Evolutionary conservation across 1,140 invertebrate species (phyloP), one percentile per base, ranked within the genome.

Genomic region (Calliopsis andreniformis): DNA sequence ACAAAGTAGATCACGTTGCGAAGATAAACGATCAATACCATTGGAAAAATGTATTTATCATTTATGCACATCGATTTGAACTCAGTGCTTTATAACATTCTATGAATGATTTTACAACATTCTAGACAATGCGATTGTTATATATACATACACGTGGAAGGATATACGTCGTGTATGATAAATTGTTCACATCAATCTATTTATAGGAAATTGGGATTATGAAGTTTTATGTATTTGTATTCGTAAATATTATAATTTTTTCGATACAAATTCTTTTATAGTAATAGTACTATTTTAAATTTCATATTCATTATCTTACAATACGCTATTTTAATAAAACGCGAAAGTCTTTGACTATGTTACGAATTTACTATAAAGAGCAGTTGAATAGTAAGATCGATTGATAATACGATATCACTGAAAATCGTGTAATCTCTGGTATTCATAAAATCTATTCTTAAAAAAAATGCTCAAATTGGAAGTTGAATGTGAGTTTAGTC

Each of bases 321-420:
- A 23, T 64, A 35, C 25, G 23, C 62, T 6, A 1, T 39, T 53
- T 63, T 72, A 72, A 72, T 64, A 72, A 67, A 25, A 67, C 39
- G 55, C 42, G 55, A 68, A 30, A 51, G 66, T 78, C 66, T 79
- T 79, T 58, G 67, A 66, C 72, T 45, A 39, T 32, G 43, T 66
- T 82, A 66, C 76, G 59, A 30, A 80, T 77, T 80, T 78, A 55
- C 32, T n/a, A 25, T 78, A 8, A 23, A 71, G 51, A 67, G 14
- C 45, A 45, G 32, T 76, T 78, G 76, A 76, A 75, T 32, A 59
- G 25, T 58, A 86, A 76, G 64, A 72, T 78, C 62, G 42, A 35
- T 25, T 18, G 10, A 59, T 49, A 12, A n/a, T n/a, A n/a, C n/a
- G n/a, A n/a, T n/a, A n/a, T n/a, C n/a, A n/a, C n/a, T n/a, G n/a